Conservation (phyloP, 2,113 vertebrate species). For the Bujurquina vittata region DNA sequence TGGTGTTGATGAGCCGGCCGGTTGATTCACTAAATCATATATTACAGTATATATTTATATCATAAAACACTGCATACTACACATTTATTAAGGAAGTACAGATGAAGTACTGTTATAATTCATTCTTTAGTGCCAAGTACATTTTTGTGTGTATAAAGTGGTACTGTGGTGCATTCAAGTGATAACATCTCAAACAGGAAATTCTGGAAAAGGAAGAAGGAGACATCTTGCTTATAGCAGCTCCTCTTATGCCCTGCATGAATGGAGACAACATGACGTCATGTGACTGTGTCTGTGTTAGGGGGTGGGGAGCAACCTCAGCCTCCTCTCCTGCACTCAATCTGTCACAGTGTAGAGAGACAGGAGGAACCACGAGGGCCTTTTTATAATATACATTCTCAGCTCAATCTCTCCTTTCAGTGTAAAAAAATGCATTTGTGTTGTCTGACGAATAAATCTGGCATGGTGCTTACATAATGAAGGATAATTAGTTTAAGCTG, state of each 20-base stretch:
- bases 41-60: too few relatives aligned
- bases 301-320: slow-evolving; percentile 76
- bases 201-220: not conserved
- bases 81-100: not conserved
- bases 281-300: slow-evolving; percentile 69
- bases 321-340: slow-evolving; percentile 62
- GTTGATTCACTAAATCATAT: not conserved
- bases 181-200: not conserved
- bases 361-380: slow-evolving; percentile 56
- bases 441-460: slow-evolving; percentile 46
- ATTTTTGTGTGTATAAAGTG: not conserved
- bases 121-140: not conserved
- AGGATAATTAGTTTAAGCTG: slow-evolving; percentile 46
- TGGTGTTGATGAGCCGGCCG: too few relatives aligned
- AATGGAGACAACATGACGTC: slow-evolving; percentile 68
- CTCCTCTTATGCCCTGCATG: slow-evolving; percentile 25
- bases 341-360: slow-evolving; percentile 55
- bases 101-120: not conserved
- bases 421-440: slow-evolving; percentile 38
- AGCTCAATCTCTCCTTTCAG: slow-evolving; percentile 28
- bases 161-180: not conserved
- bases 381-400: slow-evolving; percentile 51
- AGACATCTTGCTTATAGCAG: not conserved
- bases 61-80: not conserved
- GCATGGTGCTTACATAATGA: slow-evolving; percentile 23